Evolutionary conservation across 2,113 vertebrate genomes (phyloP).

Genomic region (Rhabdomys dilectus): DNA sequence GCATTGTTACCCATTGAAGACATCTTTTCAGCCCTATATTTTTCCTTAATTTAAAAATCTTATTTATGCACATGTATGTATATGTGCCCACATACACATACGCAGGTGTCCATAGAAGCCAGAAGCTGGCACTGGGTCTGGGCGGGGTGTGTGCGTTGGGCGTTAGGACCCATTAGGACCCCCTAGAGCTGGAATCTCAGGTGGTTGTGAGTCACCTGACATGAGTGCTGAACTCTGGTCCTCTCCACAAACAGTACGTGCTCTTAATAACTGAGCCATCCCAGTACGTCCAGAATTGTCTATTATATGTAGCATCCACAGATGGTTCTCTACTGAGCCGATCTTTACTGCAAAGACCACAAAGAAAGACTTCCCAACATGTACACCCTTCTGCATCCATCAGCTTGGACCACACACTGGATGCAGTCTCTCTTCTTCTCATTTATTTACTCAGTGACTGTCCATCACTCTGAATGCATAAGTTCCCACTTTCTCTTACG

Average conservation of each 20-base stretch:
- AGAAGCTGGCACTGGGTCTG: not conserved
- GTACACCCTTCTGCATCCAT: accelerated
- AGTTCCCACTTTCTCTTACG: not conserved
- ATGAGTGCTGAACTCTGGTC: not conserved
- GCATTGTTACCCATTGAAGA: not conserved
- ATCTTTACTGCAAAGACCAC: not conserved
- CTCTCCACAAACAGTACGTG: not conserved
- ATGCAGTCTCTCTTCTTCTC: not conserved
- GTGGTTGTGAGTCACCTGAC: not conserved
- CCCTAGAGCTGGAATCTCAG: not conserved
- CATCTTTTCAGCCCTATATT: not conserved
- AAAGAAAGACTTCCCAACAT: not conserved
- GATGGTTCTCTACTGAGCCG: not conserved
- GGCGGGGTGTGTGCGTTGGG: too few relatives aligned
- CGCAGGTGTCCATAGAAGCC: too few relatives aligned
- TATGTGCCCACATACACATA: not conserved
- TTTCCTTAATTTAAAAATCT: too few relatives aligned
- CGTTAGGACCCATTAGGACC: too few relatives aligned
- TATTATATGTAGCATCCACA: not conserved
- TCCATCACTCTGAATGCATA: not conserved
- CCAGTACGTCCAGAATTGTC: not conserved
- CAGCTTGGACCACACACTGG: not conserved
- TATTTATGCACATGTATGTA: not conserved
- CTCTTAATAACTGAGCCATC: not conserved
- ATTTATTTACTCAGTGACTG: not conserved